phyloP scores from a whole-genome alignment of 2,888 invertebrate genomes.

The Dusona sp. region DNA sequence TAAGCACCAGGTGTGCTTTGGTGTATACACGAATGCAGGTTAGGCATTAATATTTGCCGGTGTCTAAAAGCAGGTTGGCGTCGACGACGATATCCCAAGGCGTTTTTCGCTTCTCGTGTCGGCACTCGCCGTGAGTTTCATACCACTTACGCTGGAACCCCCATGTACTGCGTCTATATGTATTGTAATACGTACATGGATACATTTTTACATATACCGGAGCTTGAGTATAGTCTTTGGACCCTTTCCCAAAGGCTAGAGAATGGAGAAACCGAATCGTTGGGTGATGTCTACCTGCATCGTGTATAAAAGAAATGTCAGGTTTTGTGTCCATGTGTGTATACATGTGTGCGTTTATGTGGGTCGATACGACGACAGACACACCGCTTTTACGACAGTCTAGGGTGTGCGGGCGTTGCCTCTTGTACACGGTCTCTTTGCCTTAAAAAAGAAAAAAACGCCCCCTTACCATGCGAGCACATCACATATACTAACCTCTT shows the following conservation, averaged over 20 bases:
- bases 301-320: not conserved
- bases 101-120: slow-evolving; percentile 35
- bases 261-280: slow-evolving; percentile 32
- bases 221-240: not conserved
- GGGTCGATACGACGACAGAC: slow-evolving; percentile 72
- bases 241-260: slow-evolving; percentile 34
- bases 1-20: slow-evolving; percentile 44
- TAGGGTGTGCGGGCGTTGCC: slow-evolving; percentile 67
- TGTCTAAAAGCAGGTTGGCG: slow-evolving; percentile 66
- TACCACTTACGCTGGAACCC: not conserved
- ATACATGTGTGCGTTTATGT: slow-evolving; percentile 28
- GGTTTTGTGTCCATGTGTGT: not conserved
- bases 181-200: not conserved
- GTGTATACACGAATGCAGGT: slow-evolving; percentile 44
- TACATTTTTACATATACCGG: not conserved
- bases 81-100: slow-evolving; percentile 60
- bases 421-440: slow-evolving; percentile 57
- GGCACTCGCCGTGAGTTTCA: slow-evolving; percentile 39
- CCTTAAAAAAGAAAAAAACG: slow-evolving; percentile 38
- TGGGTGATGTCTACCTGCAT: slow-evolving; percentile 3
- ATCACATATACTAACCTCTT: slow-evolving; percentile 10
- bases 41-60: slow-evolving; percentile 66
- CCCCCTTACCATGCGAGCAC: slow-evolving; percentile 17
- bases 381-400: slow-evolving; percentile 60
- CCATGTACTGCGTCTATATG: not conserved